These are phyloP conservation scores for Leucozona laternaria DNA, from an alignment of 2,888 invertebrate genomes.

Conservation along the genomic window DNA sequence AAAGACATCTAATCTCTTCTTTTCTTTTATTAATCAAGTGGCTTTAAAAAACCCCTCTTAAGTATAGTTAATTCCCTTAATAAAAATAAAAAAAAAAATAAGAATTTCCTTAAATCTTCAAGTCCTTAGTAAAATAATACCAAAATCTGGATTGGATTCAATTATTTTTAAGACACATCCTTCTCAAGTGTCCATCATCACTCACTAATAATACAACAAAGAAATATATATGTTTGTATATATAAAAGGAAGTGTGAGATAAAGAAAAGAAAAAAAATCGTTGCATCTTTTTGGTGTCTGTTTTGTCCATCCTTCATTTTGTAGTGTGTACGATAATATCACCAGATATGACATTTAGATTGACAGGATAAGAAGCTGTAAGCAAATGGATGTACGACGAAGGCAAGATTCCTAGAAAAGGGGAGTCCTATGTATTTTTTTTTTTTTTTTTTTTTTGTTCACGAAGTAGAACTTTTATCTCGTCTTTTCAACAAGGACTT, in stretches of 20 bases:
- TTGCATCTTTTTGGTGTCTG: slow-evolving; percentile 29
- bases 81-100: background rate
- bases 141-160: slow-evolving; percentile 65
- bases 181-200: slow-evolving; percentile 65
- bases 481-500: slow-evolving; percentile 51
- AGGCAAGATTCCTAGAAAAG: slow-evolving; percentile 14
- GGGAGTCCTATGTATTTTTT: background rate
- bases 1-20: background rate
- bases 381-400: slow-evolving; percentile 42
- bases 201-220: slow-evolving; percentile 39
- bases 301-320: slow-evolving; percentile 54
- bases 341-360: slow-evolving; percentile 71
- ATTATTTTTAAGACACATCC: slow-evolving; percentile 56
- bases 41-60: background rate
- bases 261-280: slow-evolving; percentile 12
- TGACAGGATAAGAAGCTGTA: slow-evolving; percentile 70
- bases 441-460: background rate
- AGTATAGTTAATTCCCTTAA: background rate
- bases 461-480: background rate
- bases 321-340: slow-evolving; percentile 69
- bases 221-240: too few species aligned
- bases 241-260: background rate
- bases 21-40: slow-evolving; percentile 12
- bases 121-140: slow-evolving; percentile 41
- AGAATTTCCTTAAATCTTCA: slow-evolving; percentile 11